These are phyloP conservation scores for Xerus rutilus DNA, from an alignment of 2,797 vertebrate genomes.

Conservation along the genomic window DNA sequence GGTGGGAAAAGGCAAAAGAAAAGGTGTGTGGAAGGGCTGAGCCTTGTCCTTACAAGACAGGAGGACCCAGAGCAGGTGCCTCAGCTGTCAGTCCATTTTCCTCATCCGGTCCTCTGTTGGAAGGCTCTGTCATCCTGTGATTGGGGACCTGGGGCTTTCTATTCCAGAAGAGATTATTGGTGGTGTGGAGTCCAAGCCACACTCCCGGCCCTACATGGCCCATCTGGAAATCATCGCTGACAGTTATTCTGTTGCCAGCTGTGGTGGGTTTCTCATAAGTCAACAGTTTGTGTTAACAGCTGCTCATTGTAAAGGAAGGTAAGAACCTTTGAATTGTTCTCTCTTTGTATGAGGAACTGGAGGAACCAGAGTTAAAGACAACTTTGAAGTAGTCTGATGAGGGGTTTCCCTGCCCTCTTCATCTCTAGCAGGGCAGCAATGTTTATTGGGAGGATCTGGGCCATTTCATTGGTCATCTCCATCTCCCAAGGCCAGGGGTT, in stretches of 20 bases:
- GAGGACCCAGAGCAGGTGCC: background rate
- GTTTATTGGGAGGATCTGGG: background rate
- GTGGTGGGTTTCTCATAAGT: conserved; percentile 71
- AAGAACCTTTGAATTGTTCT: background rate
- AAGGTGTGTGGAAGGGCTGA: background rate
- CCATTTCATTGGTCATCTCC: background rate
- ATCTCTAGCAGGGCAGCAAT: background rate
- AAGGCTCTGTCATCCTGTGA: background rate
- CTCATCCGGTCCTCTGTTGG: background rate
- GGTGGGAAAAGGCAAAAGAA: background rate
- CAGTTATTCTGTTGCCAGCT: rapidly evolving
- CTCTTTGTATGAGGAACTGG: background rate
- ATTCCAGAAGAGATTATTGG: conserved; percentile 64
- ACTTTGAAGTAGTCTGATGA: background rate
- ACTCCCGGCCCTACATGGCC: conserved; percentile 68
- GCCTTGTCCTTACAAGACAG: background rate
- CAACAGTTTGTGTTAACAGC: conserved; percentile 73
- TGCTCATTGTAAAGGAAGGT: conserved; percentile 68
- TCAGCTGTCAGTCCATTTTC: background rate
- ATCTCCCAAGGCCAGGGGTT: background rate
- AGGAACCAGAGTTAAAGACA: background rate
- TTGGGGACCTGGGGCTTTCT: background rate
- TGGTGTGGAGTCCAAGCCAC: conserved; percentile 26
- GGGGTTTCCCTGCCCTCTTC: background rate
- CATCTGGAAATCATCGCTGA: background rate